Evolutionary conservation across 2,113 vertebrate genomes (phyloP).

Genomic region (Aleadryas rufinucha): DNA sequence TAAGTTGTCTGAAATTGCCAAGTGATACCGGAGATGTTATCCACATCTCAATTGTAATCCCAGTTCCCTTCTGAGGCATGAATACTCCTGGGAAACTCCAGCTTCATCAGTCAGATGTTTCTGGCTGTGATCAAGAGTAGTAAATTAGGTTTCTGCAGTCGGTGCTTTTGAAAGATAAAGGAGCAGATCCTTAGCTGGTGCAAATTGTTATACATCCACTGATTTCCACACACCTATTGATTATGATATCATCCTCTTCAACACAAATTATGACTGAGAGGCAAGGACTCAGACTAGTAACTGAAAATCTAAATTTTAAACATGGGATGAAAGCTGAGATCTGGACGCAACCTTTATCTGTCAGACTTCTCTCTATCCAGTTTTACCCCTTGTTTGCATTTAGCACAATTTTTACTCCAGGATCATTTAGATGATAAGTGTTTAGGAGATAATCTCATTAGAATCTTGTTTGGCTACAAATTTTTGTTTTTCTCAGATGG

Average conservation of each 20-base stretch:
- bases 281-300: background rate
- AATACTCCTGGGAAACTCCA: background rate
- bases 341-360: background rate
- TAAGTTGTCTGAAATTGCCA: slow-evolving; percentile 31
- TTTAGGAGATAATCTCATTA: background rate
- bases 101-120: background rate
- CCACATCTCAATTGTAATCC: background rate
- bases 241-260: background rate
- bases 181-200: background rate
- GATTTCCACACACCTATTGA: background rate
- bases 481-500: background rate
- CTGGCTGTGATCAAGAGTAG: background rate
- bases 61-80: background rate
- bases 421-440: background rate
- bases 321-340: background rate
- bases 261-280: background rate
- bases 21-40: background rate
- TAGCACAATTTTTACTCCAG: background rate
- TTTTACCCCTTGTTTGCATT: background rate
- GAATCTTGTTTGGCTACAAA: background rate
- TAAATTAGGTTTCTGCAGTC: background rate
- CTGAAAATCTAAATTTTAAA: background rate
- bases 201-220: background rate
- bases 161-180: background rate
- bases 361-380: background rate